Evolutionary conservation across 2,113 vertebrate species (phyloP), one percentile per base, ranked within the genome.

Genomic region (Acrocephalus arundinaceus): DNA sequence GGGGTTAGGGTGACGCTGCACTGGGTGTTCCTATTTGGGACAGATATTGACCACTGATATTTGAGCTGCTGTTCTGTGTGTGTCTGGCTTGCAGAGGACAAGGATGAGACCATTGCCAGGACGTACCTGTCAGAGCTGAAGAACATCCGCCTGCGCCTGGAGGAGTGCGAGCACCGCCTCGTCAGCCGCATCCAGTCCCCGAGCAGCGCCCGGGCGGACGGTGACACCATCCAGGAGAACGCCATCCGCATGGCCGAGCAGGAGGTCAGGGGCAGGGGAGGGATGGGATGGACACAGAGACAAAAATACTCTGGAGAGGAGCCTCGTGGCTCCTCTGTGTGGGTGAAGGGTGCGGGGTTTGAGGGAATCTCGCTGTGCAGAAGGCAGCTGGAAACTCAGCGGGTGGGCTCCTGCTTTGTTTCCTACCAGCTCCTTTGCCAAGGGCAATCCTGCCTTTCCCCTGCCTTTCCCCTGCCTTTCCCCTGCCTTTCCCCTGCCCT

Each of bases 71-170:
- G 41, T 71, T 85, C 2, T 84, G 21, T 76, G 96, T 94, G 17
- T 87, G 8, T 85, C 8, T 92, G 25, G 16, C 54, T 80, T 48
- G 41, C 98, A 99, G 99, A 98, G 93, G 99, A 99, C 96, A 99
- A 99, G 96, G 99, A 99, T 13, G 99, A 99, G 97, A 98, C 98
- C 0, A 79, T 98, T 3, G 99, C 98, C 84, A 98, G 98, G 70
- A 98, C 98, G 0, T 99, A 98, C 49, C 98, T 99, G 87, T 99
- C 99, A 0, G 99, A 99, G 96, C 98, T 99, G 74, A 98, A 98
- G 96, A 98, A 98, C 83, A 98, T 99, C 93, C 97, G 95, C 9
- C 98, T 99, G 33, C 98, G 87, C 76, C 97, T 99, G 58, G 98
- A 98, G 8, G 98, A 99, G n/a, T 98, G 98, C 7, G 99, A 99